Conservation (phyloP, 2,113 vertebrate species). For the Xenus cinereus region DNA sequence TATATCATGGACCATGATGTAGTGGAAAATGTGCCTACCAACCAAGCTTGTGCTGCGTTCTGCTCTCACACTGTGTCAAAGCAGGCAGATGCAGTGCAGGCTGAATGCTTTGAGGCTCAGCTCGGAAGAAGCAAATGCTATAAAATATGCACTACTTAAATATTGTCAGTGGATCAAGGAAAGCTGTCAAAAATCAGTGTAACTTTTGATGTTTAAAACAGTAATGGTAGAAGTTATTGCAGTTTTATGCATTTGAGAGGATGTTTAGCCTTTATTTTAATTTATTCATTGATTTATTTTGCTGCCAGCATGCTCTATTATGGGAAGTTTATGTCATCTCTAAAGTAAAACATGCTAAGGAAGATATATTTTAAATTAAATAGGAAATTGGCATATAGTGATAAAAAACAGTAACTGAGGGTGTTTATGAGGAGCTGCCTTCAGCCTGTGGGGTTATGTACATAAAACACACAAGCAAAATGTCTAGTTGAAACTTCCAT, state of each 20-base stretch:
- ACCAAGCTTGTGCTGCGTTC: not conserved
- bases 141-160: constrained; percentile 1
- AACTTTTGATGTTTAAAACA: constrained; percentile 47
- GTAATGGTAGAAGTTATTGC: not conserved
- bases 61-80: not conserved
- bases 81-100: not conserved
- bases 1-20: not conserved
- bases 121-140: not conserved
- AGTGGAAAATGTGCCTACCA: not conserved
- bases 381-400: not conserved
- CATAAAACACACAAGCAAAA: not conserved
- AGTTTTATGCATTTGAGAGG: constrained; percentile 16
- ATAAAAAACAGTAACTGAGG: not conserved
- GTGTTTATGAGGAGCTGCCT: not conserved
- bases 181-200: not conserved
- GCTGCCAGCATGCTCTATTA: not conserved
- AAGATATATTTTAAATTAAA: constrained; percentile 50
- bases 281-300: constrained; percentile 43
- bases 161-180: constrained; percentile 16
- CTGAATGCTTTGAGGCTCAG: not conserved
- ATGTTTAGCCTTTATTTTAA: constrained; percentile 9
- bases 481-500: not conserved
- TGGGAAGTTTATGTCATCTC: constrained; percentile 17
- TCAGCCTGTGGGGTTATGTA: not conserved
- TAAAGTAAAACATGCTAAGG: constrained; percentile 39